Evolutionary conservation across 2,113 vertebrate genomes (phyloP), one percentile per base, ranked within the genome.

Genomic region (Eudorcas thomsonii): DNA sequence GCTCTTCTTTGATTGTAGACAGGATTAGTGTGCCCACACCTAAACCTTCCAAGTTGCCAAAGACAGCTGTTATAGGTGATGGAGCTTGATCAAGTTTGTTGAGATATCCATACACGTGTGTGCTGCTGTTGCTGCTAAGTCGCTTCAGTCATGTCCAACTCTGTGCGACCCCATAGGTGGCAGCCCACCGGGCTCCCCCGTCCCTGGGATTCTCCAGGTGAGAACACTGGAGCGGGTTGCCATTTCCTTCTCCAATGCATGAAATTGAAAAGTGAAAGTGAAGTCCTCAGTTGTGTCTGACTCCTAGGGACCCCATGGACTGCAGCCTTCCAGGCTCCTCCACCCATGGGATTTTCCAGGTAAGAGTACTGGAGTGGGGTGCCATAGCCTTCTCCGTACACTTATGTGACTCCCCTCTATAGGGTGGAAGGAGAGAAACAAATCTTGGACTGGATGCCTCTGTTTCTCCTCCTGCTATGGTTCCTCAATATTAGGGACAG

Each of bases 91-190:
- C 16, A 87, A 25, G 39, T 10, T 45, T 50, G 60, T 60, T 33
- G 12, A 36, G 19, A 6, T 88, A 26, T 33, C 78, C 50, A 84
- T 50, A 59, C 28, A 9, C 0, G 1, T 14, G 21, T 28, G 48
- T 30, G 28, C 26, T 60, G 59, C 26, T 60, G 39, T 39, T 39
- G 59, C 59, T 60, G 59, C 59, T 28, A 30, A 30, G 26, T 60
- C 2, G 0, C 59, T 60, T 60, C 59, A 60, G 59, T 60, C 26
- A 1, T 60, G 59, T 60, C 12, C 12, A 0, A 30, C 59, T 60
- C 59, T 60, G 26, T 14, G 26, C 12, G 5, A 30, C 26, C 59
- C 13, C 59, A 30, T 14, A 60, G 59, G 30, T 1, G 26, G 28
- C 28, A 14, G 59, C 59, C 59, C 59, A 60, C 26, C 59, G 14